phyloP scores from a whole-genome alignment of 2,797 vertebrate species.

The Pantherophis alleghaniensis region DNA sequence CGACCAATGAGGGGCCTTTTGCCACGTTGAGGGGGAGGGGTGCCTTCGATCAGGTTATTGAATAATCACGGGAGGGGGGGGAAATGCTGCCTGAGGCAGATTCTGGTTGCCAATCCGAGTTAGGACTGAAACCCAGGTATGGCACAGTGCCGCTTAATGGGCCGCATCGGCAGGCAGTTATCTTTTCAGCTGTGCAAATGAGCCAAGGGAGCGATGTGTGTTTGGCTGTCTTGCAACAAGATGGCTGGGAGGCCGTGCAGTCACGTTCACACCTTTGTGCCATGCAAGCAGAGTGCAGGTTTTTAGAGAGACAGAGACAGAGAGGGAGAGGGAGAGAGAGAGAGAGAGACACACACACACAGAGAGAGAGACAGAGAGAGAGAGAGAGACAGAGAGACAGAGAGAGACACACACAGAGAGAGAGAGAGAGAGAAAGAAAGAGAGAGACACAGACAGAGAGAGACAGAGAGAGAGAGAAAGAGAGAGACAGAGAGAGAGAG shows the following conservation, averaged over 20 bases:
- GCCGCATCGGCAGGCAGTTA: neutral
- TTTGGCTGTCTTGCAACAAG: neutral
- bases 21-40: constrained; percentile 12
- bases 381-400: too few relatives aligned
- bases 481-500: too few relatives aligned
- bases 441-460: too few relatives aligned
- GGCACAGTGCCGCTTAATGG: neutral
- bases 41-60: constrained; percentile 33
- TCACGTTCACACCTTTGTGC: neutral
- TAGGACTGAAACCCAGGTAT: neutral
- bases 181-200: neutral
- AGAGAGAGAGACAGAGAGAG: too few relatives aligned
- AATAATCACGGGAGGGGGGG: constrained; percentile 11
- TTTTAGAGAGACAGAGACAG: neutral
- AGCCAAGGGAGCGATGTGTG: too few relatives aligned
- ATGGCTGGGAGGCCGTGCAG: neutral
- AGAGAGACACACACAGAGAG: too few relatives aligned
- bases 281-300: neutral
- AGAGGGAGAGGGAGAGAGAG: too few relatives aligned
- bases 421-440: too few relatives aligned
- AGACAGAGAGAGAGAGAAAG: too few relatives aligned
- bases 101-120: constrained; percentile 11
- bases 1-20: constrained; percentile 33
- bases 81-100: constrained; percentile 8
- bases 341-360: too few relatives aligned